Evolutionary conservation across 2,113 vertebrate genomes (phyloP).

Genomic region (Phalacrocorax aristotelis): DNA sequence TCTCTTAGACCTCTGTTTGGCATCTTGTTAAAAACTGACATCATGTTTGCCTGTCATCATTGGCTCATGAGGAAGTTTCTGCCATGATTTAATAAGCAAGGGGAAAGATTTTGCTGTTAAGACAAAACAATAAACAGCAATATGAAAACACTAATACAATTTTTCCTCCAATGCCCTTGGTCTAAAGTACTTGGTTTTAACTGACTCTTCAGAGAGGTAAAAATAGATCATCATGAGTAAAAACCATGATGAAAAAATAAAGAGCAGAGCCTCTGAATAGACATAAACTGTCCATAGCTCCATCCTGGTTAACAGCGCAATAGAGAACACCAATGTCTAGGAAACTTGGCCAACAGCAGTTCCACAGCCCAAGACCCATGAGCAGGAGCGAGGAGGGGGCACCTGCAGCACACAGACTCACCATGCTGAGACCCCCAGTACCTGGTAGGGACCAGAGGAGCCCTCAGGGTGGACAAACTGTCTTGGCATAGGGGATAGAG

Average conservation of each 20-base stretch:
- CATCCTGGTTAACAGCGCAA: neutral
- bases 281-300: neutral
- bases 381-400: neutral
- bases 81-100: neutral
- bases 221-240: neutral
- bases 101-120: constrained; percentile 29
- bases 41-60: neutral
- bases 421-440: neutral
- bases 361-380: neutral
- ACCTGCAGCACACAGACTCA: neutral
- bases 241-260: neutral
- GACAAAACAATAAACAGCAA: neutral
- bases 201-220: neutral
- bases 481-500: fast-evolving
- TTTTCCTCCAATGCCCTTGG: neutral
- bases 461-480: neutral
- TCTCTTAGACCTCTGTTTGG: neutral
- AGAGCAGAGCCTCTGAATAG: neutral
- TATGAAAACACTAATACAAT: neutral
- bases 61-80: neutral
- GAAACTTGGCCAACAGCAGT: neutral
- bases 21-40: constrained; percentile 7
- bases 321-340: neutral
- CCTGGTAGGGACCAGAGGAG: neutral
- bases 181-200: neutral